Conservation (phyloP, 2,888 invertebrate species). For the Tiliacea aurago region DNA sequence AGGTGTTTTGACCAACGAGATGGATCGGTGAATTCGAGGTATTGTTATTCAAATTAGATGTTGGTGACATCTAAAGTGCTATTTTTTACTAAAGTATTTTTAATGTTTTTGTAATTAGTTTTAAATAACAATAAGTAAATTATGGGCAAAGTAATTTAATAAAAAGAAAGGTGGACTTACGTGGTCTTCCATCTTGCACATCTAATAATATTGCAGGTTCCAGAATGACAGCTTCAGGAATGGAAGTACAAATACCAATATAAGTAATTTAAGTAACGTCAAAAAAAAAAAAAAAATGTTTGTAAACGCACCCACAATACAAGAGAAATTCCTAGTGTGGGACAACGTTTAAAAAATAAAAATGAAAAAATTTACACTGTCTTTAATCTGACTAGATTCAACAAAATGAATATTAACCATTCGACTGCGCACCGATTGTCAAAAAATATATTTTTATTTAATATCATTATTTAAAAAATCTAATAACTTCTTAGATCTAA, state of each 20-base stretch:
- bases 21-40: constrained; percentile 35
- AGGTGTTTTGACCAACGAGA: constrained; percentile 37
- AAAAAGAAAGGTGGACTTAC: constrained; percentile 22
- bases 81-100: background rate
- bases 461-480: background rate
- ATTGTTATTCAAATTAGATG: constrained; percentile 36
- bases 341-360: too few species aligned
- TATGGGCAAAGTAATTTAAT: background rate
- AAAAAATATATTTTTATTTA: background rate
- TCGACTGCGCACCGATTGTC: background rate
- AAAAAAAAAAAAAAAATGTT: too few species aligned
- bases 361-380: background rate
- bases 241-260: background rate
- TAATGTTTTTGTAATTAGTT: background rate
- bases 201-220: background rate
- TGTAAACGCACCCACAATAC: too few species aligned
- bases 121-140: too few species aligned
- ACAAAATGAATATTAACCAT: constrained; percentile 13
- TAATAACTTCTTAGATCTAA: background rate
- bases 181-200: background rate
- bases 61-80: background rate
- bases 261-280: background rate
- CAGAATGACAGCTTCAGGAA: background rate
- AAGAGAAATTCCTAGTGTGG: too few species aligned
- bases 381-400: background rate